Conservation (phyloP, 2,888 invertebrate species). For the Hecatera dysodea region DNA sequence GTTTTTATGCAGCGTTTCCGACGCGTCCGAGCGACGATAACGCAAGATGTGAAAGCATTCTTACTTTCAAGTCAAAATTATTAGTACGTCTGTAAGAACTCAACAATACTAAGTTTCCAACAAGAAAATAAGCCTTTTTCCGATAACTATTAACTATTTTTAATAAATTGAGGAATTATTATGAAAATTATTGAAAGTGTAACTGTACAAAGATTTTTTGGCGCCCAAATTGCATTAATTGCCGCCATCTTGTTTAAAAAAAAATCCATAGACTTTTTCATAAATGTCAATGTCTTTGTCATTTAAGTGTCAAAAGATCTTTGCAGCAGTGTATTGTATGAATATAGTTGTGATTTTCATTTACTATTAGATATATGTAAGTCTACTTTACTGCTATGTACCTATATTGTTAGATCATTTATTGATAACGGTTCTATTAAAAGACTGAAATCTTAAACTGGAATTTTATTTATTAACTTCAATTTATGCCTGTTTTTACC, state of each 20-base stretch:
- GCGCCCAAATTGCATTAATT: background rate
- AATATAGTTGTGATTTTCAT: constrained; percentile 65
- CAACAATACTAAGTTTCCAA: background rate
- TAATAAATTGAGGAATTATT: constrained; percentile 49
- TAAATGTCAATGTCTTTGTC: background rate
- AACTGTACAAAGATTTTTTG: constrained; percentile 2
- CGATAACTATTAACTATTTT: constrained; percentile 45
- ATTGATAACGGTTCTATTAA: constrained; percentile 87
- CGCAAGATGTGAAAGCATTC: background rate
- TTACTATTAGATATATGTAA: constrained; percentile 58
- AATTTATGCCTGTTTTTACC: no score
- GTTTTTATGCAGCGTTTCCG: no score
- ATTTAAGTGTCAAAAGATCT: background rate
- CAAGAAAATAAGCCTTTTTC: constrained; percentile 15
- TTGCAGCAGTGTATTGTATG: constrained; percentile 35
- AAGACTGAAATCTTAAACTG: constrained; percentile 85
- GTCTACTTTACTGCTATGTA: constrained; percentile 73
- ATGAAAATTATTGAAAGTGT: constrained; percentile 30
- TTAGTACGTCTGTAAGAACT: background rate
- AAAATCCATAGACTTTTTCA: background rate
- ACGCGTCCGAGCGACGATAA: background rate
- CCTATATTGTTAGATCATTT: constrained; percentile 84
- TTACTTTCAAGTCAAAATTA: background rate
- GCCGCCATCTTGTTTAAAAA: background rate
- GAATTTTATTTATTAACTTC: constrained; percentile 18